Percentiles rank a stretch among this genome's conserved stretches.
Conservation (phyloP, 2,888 invertebrate species). For the Heliconius sara region DNA sequence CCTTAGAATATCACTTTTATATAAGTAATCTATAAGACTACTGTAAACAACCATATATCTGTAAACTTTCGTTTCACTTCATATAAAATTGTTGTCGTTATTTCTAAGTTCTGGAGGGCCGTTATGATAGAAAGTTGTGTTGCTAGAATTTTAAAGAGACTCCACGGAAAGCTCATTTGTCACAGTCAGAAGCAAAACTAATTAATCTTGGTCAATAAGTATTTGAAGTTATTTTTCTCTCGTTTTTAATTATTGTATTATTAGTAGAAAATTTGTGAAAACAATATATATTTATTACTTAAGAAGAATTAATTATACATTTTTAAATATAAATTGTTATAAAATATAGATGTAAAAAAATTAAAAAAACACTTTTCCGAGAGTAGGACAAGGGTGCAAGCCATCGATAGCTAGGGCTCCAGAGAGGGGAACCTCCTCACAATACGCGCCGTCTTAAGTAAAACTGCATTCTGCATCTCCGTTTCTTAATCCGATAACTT, state of each 20-base stretch:
- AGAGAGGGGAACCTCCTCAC: too few species aligned
- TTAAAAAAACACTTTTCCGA: too few species aligned
- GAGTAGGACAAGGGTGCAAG: too few species aligned
- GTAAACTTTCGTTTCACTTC: not conserved
- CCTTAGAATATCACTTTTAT: not conserved
- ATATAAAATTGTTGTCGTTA: not conserved
- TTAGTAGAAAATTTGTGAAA: not conserved
- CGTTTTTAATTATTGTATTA: not conserved
- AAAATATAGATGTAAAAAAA: too few species aligned
- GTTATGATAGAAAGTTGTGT: not conserved
- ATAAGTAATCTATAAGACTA: not conserved
- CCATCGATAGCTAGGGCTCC: too few species aligned
- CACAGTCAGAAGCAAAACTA: conserved; percentile 11
- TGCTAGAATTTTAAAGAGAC: conserved; percentile 4
- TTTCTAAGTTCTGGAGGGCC: not conserved
- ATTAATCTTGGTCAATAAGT: conserved; percentile 19
- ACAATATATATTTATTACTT: not conserved
- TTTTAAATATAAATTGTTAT: too few species aligned
- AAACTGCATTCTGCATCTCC: too few species aligned
- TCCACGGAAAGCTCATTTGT: conserved; percentile 8
- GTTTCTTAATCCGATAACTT: too few species aligned
- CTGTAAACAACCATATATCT: not conserved
- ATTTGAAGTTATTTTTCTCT: conserved; percentile 1
- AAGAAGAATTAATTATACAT: too few species aligned
- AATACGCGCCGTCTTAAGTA: too few species aligned